Percentiles rank a stretch among this genome's conserved stretches.
These are phyloP conservation scores for Epistrophe eligans DNA, from an alignment of 2,888 invertebrate genomes.

Conservation along the genomic window DNA sequence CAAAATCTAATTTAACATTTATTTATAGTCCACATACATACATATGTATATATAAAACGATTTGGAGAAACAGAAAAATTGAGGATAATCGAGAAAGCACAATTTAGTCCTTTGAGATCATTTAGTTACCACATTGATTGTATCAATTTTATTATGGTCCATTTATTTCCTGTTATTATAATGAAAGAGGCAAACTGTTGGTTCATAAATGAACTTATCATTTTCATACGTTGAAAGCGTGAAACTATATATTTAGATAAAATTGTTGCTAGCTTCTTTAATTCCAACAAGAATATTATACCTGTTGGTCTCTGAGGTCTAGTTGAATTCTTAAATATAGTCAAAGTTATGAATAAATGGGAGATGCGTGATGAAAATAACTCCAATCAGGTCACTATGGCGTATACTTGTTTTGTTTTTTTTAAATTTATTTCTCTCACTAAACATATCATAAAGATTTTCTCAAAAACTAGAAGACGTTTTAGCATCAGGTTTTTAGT, in stretches of 20 bases:
- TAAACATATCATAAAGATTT: too few relatives aligned
- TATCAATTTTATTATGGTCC: conserved; percentile 68
- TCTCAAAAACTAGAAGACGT: too few relatives aligned
- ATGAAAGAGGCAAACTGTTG: conserved; percentile 10
- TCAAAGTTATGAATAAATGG: not conserved
- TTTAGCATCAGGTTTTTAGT: too few relatives aligned
- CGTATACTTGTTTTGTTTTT: conserved; percentile 19
- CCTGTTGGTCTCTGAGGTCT: not conserved
- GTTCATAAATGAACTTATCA: conserved; percentile 57
- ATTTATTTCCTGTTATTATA: conserved; percentile 61
- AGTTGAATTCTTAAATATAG: not conserved
- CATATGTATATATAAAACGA: not conserved
- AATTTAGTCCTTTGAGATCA: conserved; percentile 63
- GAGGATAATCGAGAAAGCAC: conserved; percentile 50
- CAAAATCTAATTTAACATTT: conserved; percentile 72
- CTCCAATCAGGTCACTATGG: not conserved
- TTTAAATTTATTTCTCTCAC: not conserved
- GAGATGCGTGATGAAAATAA: not conserved
- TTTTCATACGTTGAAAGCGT: conserved; percentile 38
- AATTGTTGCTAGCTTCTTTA: not conserved
- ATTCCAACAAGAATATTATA: not conserved
- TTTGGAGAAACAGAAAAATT: conserved; percentile 33
- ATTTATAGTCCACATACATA: not conserved
- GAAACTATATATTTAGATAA: not conserved
- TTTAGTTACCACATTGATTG: conserved; percentile 66